Evolutionary conservation across 2,888 invertebrate genomes (phyloP).

Genomic region (Rhagium mordax): DNA sequence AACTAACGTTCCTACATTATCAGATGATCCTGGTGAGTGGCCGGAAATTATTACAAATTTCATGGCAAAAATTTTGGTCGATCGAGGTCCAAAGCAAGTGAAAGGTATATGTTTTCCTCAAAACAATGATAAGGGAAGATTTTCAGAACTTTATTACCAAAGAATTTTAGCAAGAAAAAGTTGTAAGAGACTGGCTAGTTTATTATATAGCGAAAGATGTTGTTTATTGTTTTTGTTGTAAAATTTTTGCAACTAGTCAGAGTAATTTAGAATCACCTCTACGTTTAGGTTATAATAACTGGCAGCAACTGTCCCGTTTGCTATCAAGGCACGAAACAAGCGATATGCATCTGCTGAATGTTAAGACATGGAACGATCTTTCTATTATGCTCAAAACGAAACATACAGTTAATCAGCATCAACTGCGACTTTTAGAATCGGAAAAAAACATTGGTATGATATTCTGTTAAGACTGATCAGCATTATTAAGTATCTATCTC

Average conservation of each 20-base stretch:
- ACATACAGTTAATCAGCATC: too few species aligned
- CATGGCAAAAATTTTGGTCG: too few species aligned
- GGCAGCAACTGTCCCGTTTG: not conserved
- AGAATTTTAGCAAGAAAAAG: not conserved
- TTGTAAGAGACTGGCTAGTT: not conserved
- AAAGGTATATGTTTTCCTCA: too few species aligned
- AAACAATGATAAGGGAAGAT: too few species aligned
- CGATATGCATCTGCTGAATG: not conserved
- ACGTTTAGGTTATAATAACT: not conserved
- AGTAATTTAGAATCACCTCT: not conserved
- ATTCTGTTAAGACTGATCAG: not conserved
- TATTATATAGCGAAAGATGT: not conserved
- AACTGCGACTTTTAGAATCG: too few species aligned
- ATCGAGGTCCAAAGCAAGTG: too few species aligned
- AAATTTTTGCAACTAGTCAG: not conserved
- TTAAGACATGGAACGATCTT: not conserved
- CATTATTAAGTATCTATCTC: not conserved
- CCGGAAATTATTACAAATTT: too few species aligned
- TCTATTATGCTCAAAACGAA: not conserved
- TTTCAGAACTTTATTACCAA: too few species aligned
- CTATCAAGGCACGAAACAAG: not conserved
- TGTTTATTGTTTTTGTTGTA: not conserved
- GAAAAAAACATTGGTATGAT: not conserved
- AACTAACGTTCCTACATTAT: too few species aligned
- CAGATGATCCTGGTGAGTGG: too few species aligned